Evolutionary conservation across 1,140 invertebrate genomes (phyloP).

Genomic region (Diachasma alloeum): DNA sequence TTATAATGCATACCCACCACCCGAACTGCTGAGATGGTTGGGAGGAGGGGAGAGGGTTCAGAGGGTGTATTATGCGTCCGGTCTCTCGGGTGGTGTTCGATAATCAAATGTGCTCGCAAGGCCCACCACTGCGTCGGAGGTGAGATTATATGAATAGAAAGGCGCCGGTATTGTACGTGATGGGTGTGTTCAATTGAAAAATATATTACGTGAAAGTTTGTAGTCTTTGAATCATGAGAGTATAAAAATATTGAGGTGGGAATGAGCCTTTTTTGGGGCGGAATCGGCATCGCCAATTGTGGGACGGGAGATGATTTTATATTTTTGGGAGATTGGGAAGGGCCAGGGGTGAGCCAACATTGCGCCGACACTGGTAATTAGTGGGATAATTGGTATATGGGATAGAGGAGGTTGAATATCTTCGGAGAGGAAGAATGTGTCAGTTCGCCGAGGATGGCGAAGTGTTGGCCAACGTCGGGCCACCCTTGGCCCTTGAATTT

Average conservation of each 20-base stretch:
- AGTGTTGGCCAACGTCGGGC: too few relatives aligned
- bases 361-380: too few relatives aligned
- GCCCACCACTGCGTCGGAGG: constrained; percentile 20
- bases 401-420: too few relatives aligned
- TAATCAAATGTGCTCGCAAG: constrained; percentile 55
- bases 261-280: background rate
- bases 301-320: too few relatives aligned
- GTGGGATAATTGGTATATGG: too few relatives aligned
- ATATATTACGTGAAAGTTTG: constrained; percentile 46
- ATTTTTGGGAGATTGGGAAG: too few relatives aligned
- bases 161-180: constrained; percentile 48
- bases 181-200: constrained; percentile 51
- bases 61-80: constrained; percentile 38
- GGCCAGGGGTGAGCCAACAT: too few relatives aligned
- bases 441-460: too few relatives aligned
- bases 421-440: too few relatives aligned
- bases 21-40: background rate
- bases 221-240: background rate
- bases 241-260: background rate
- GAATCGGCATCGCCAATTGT: too few relatives aligned
- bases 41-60: constrained; percentile 19
- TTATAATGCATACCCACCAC: constrained; percentile 54
- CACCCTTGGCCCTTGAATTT: too few relatives aligned
- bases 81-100: constrained; percentile 39
- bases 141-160: constrained; percentile 52